Base-by-base conservation (phyloP, 2,113 vertebrate genomes). In the Ellobius talpinus region DNA sequence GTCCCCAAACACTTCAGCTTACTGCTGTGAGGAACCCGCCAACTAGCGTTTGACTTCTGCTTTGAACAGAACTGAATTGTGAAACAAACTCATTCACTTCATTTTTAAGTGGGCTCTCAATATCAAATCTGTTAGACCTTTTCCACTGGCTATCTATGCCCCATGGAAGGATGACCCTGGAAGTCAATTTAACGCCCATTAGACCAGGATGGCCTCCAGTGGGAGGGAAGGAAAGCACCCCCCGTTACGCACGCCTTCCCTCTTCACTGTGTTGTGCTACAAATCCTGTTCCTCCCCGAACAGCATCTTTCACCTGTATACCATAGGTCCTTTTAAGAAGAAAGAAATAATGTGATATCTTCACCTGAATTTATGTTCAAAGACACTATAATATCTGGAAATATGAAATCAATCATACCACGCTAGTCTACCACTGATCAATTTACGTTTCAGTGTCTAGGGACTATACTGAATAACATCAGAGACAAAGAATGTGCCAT, bases 311-410 rank as follows among this genome's bases (percentile, higher is more conserved):
- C 52, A 70, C 58, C 52, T n/a, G 39, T 86, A 61, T 92, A 92
- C 12, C 23, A 5, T 29, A 77, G 21, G 2, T 58, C 12, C 33
- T 58, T 95, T 61, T 90, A 90, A 79, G 45, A 55, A 63, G 73
- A 63, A 78, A 93, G 47, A 65, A 88, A 17, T 73, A 84, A 94
- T 70, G 58, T 79, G 33, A 73, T 26, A 77, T 91, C 33, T 74
- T 78, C 58, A 87, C 85, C 45, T 87, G 42, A 93, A 94, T 96
- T 89, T 70, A 91, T 58, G 73, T 87, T 96, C 65, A 94, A 92
- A 96, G 89, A 77, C 47, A 90, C 50, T 23, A 82, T 42, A 82
- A 95, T 93, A 92, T 81, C 66, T 0, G 63, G 52, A 86, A 97
- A 93, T 78, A 68, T 45, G 7, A 74, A 94, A 97, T 81, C n/a